Evolutionary conservation across 2,888 invertebrate genomes (phyloP).

Genomic region (Brenthis daphne): DNA sequence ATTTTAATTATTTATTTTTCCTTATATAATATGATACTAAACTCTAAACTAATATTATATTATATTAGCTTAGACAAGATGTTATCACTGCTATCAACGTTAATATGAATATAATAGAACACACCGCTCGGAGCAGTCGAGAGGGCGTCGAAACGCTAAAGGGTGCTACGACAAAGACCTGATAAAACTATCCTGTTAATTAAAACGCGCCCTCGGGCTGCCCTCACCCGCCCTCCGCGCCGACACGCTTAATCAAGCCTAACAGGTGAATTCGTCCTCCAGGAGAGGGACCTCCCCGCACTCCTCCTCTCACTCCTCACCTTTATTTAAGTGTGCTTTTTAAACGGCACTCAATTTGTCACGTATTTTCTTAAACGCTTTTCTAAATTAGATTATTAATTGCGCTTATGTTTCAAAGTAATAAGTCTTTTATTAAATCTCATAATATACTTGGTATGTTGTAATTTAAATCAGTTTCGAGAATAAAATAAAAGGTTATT

Average conservation of each 20-base stretch:
- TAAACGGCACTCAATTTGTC: neutral
- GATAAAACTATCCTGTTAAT: constrained; percentile 59
- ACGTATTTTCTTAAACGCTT: neutral
- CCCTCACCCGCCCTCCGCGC: constrained; percentile 19
- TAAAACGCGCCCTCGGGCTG: constrained; percentile 52
- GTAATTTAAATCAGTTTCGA: too few species aligned
- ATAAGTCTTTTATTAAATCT: too few species aligned
- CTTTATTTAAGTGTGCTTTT: neutral
- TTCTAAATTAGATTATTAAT: neutral
- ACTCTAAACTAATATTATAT: too few species aligned
- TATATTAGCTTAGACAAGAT: neutral
- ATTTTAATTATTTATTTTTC: too few species aligned
- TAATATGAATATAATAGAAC: neutral
- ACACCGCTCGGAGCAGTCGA: neutral
- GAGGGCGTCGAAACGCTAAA: constrained; percentile 26
- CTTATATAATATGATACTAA: too few species aligned
- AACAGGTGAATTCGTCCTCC: constrained; percentile 36
- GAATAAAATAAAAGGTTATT: too few species aligned
- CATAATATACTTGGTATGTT: too few species aligned
- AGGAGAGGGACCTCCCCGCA: too few species aligned
- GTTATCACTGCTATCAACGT: neutral
- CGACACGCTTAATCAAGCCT: constrained; percentile 44
- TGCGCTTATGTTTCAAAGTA: neutral
- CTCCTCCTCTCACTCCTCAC: neutral
- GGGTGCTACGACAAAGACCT: constrained; percentile 39